phyloP scores from a whole-genome alignment of 2,113 vertebrate genomes.

The Equus przewalskii region DNA sequence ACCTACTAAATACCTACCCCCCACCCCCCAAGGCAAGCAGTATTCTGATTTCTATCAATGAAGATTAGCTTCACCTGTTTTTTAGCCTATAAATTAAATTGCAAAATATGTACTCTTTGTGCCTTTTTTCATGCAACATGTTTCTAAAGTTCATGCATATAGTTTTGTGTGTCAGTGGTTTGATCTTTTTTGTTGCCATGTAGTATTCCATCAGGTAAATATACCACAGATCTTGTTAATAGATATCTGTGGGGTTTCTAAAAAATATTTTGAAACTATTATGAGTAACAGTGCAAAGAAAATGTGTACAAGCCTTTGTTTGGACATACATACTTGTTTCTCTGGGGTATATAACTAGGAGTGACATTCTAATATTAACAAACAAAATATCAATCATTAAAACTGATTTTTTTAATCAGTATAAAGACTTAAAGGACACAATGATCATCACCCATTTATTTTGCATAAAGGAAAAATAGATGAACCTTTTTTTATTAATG shows the following conservation, averaged over 20 bases:
- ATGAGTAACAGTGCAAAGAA: conserved; percentile 15
- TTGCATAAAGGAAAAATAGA: background rate
- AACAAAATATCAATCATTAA: conserved; percentile 13
- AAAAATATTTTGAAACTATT: background rate
- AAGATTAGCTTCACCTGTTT: background rate
- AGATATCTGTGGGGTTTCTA: background rate
- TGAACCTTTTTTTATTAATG: background rate
- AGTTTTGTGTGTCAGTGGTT: background rate
- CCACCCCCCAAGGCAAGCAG: background rate
- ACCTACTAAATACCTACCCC: background rate
- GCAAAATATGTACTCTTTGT: background rate
- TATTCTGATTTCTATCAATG: background rate
- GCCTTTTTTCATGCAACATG: background rate
- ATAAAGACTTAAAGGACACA: conserved; percentile 1
- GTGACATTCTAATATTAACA: conserved; percentile 48
- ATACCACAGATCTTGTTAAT: background rate
- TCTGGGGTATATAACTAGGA: background rate
- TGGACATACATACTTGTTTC: background rate
- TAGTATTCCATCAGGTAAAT: background rate
- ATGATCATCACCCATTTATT: background rate
- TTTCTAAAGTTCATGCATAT: background rate
- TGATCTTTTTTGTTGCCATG: conserved; percentile 21
- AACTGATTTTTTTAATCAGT: background rate
- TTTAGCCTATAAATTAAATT: conserved; percentile 5
- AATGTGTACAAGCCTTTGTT: background rate